Evolutionary conservation across 2,797 vertebrate genomes (phyloP).

Genomic region (Esox lucius): DNA sequence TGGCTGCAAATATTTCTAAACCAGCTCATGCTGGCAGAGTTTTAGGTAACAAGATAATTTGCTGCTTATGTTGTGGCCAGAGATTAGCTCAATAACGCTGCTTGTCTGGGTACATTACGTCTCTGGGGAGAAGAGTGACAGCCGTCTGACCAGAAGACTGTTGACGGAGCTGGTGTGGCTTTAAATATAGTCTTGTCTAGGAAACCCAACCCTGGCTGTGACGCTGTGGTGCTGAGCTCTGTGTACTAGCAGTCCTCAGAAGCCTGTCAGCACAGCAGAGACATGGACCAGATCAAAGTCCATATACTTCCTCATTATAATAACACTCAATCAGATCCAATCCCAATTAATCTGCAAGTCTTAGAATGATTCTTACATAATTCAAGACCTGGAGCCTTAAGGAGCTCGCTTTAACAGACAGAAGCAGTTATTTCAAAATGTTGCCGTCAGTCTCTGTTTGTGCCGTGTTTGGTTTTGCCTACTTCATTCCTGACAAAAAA

Average conservation of each 20-base stretch:
- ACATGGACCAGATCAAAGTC: not conserved
- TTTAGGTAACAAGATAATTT: too few relatives aligned
- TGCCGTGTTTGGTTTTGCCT: not conserved
- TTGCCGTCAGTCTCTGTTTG: not conserved
- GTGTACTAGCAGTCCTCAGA: not conserved
- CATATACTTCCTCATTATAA: not conserved
- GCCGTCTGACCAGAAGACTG: not conserved
- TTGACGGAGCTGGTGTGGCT: not conserved
- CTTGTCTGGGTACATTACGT: too few relatives aligned
- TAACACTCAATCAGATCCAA: not conserved
- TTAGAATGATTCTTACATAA: not conserved
- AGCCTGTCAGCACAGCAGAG: not conserved
- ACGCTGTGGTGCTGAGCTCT: not conserved
- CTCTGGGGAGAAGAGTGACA: not conserved
- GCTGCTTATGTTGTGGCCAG: too few relatives aligned
- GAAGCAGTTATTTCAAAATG: not conserved
- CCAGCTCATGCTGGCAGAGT: too few relatives aligned
- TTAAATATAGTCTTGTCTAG: not conserved
- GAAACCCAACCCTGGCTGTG: not conserved
- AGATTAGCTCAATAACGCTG: too few relatives aligned
- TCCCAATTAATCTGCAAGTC: constrained; percentile 6
- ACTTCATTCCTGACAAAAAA: not conserved
- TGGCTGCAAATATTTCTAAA: too few relatives aligned
- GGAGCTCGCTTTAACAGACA: not conserved
- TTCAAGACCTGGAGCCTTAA: not conserved